phyloP scores from a whole-genome alignment of 35 echinoderm and acorn worm genomes.

The Strongylocentrotus purpuratus region DNA sequence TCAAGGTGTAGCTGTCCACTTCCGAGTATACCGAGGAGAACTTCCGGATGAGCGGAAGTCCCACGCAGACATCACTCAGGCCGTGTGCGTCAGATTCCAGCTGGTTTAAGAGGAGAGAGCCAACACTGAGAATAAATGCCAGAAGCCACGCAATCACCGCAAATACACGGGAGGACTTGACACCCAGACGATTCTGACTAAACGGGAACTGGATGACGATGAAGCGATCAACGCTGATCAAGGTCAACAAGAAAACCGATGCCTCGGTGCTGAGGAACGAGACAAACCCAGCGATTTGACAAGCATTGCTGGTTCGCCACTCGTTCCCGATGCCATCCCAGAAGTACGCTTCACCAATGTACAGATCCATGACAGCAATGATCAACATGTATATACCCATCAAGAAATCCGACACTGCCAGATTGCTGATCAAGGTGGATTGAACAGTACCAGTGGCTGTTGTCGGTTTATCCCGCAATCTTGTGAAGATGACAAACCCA shows the following conservation, averaged over 20 bases:
- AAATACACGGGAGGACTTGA: constrained; percentile 16
- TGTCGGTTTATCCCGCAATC: background rate
- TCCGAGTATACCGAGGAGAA: constrained; percentile 40
- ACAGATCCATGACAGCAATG: constrained; percentile 49
- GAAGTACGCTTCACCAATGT: constrained; percentile 46
- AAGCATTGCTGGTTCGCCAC: constrained; percentile 56
- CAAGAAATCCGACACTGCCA: constrained; percentile 60
- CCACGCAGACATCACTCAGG: constrained; percentile 45
- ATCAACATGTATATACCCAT: constrained; percentile 70
- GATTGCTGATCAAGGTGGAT: constrained; percentile 52
- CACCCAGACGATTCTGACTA: constrained; percentile 35
- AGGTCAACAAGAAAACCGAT: constrained; percentile 70
- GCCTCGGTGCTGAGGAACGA: constrained; percentile 66
- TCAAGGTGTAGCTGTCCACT: background rate
- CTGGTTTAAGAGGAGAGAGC: constrained; percentile 42
- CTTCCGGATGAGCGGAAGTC: constrained; percentile 34
- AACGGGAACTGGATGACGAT: constrained; percentile 63
- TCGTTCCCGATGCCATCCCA: background rate
- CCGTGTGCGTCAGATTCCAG: background rate
- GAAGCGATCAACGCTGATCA: constrained; percentile 77
- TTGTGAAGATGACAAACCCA: constrained; percentile 39
- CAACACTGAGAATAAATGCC: constrained; percentile 42
- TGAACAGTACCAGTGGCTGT: constrained; percentile 15
- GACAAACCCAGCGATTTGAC: constrained; percentile 69
- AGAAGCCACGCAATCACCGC: constrained; percentile 45